Evolutionary conservation across 2,888 invertebrate species (phyloP).

Genomic region (Thyatira batis): DNA sequence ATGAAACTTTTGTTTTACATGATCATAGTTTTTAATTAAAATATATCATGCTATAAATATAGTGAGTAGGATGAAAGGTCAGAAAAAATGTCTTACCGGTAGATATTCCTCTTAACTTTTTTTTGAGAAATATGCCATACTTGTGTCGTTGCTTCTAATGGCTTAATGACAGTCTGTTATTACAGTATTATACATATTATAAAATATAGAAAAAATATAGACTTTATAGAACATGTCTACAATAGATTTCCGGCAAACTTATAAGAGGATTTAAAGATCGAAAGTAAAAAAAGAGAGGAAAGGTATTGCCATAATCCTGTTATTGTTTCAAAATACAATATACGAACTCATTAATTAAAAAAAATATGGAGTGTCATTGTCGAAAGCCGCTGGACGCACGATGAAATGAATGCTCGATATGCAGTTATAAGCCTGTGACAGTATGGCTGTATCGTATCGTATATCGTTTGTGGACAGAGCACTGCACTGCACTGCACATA

Average conservation of each 20-base stretch:
- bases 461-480: conserved; percentile 24
- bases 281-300: no score
- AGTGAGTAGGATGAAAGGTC: neutral
- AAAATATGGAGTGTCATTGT: neutral
- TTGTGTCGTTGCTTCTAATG: no score
- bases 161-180: no score
- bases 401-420: neutral
- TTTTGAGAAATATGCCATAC: no score
- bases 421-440: neutral
- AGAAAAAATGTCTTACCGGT: no score
- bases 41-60: neutral
- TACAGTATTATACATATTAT: no score
- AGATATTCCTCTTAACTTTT: no score
- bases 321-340: neutral
- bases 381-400: neutral
- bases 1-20: neutral
- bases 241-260: no score
- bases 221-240: no score
- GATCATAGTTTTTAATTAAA: neutral
- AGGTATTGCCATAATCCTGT: neutral
- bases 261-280: no score
- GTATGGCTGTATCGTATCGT: neutral
- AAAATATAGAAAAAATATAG: no score
- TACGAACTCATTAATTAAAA: neutral
- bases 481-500: conserved; percentile 28